Evolutionary conservation across 2,113 vertebrate species (phyloP).

Genomic region (Pollachius pollachius): DNA sequence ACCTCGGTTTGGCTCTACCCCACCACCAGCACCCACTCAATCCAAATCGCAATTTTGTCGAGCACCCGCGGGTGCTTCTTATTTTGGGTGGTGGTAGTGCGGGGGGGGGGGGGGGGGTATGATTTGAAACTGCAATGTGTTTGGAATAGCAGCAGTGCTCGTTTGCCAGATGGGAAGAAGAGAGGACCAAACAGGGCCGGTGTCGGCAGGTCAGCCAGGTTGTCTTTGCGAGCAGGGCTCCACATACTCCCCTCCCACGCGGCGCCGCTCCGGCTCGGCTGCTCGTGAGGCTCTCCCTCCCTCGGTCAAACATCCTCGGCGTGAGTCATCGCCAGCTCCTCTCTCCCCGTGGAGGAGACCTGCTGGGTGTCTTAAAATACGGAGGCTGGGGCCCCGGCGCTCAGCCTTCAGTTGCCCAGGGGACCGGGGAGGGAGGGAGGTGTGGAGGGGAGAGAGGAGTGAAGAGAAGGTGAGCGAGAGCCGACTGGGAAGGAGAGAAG

Average conservation of each 20-base stretch:
- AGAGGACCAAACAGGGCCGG: neutral
- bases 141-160: slow-evolving; percentile 54
- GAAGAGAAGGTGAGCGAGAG: neutral
- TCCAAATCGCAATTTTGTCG: neutral
- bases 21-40: neutral
- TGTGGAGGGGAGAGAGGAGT: slow-evolving; percentile 33
- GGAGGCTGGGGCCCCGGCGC: slow-evolving; percentile 41
- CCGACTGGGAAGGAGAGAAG: neutral
- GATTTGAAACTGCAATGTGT: slow-evolving; percentile 55
- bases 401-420: slow-evolving; percentile 46
- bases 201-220: slow-evolving; percentile 50
- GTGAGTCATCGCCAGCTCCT: slow-evolving; percentile 67
- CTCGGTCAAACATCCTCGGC: slow-evolving; percentile 72
- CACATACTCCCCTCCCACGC: slow-evolving; percentile 64
- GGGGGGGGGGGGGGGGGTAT: slow-evolving; percentile 41
- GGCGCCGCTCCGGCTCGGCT: slow-evolving; percentile 53
- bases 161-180: slow-evolving; percentile 69
- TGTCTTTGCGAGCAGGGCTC: slow-evolving; percentile 64
- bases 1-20: slow-evolving; percentile 12
- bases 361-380: slow-evolving; percentile 70
- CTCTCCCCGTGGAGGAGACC: slow-evolving; percentile 60
- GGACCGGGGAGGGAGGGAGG: slow-evolving; percentile 49
- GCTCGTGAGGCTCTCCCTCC: slow-evolving; percentile 45
- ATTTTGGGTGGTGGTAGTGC: slow-evolving; percentile 23
- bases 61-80: neutral